Percentiles rank a stretch among this genome's conserved stretches.
phyloP scores from a whole-genome alignment of 2,113 vertebrate species.

The Tachuris rubrigastra region DNA sequence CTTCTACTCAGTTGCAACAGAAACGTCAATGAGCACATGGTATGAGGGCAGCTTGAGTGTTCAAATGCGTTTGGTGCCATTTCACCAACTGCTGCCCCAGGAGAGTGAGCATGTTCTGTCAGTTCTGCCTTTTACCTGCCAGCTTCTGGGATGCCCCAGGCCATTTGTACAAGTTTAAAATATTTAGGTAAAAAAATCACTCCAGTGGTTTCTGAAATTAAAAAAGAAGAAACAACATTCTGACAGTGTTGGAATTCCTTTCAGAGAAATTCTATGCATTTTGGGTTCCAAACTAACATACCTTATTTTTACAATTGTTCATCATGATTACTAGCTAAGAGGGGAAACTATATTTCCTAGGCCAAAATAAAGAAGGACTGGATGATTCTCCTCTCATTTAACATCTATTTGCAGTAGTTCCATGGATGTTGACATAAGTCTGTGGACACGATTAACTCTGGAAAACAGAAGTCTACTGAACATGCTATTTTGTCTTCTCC shows the following conservation, averaged over 20 bases:
- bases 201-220: background rate
- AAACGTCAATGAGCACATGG: background rate
- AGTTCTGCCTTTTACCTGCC: background rate
- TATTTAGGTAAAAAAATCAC: background rate
- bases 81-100: background rate
- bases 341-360: background rate
- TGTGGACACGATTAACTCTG: background rate
- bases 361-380: background rate
- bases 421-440: too few relatives aligned
- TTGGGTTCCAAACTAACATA: background rate
- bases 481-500: background rate
- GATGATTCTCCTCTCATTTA: background rate
- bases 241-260: background rate
- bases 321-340: background rate
- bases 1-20: background rate
- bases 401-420: background rate
- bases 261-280: background rate
- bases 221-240: background rate
- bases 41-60: fast-evolving
- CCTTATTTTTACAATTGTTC: background rate
- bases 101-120: background rate
- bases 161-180: background rate
- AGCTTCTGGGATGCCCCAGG: background rate
- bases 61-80: background rate
- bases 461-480: background rate